phyloP scores from a whole-genome alignment of 2,113 vertebrate species.

The Malurus cyaneus region DNA sequence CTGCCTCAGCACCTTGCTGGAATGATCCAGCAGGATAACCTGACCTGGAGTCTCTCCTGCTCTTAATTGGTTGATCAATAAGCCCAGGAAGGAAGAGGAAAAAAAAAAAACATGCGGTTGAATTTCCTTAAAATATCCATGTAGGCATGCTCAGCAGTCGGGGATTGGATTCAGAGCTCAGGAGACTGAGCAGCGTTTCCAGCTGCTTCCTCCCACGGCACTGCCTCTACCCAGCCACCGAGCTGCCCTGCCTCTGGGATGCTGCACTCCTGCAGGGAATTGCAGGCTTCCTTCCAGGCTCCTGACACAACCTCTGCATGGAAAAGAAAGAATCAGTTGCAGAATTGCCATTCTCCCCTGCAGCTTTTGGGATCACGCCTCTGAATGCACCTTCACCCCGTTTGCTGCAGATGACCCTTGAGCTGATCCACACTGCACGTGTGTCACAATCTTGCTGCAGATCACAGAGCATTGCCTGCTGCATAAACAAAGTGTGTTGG shows the following conservation, averaged over 20 bases:
- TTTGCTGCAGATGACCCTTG: background rate
- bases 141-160: background rate
- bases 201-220: fast-evolving
- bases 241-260: background rate
- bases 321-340: background rate
- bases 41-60: background rate
- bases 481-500: background rate
- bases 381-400: background rate
- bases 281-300: background rate
- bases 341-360: background rate
- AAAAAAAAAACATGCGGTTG: background rate
- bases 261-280: background rate
- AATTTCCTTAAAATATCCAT: constrained; percentile 31
- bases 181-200: background rate
- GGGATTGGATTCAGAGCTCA: background rate
- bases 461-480: constrained; percentile 13
- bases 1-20: background rate
- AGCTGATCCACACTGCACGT: background rate
- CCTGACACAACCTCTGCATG: background rate
- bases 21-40: background rate
- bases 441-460: background rate
- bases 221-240: background rate
- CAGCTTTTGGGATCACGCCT: background rate
- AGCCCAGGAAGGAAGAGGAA: background rate
- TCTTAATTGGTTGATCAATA: constrained; percentile 13